Evolutionary conservation across 2,113 vertebrate genomes (phyloP).

Genomic region (Grantiella picta): DNA sequence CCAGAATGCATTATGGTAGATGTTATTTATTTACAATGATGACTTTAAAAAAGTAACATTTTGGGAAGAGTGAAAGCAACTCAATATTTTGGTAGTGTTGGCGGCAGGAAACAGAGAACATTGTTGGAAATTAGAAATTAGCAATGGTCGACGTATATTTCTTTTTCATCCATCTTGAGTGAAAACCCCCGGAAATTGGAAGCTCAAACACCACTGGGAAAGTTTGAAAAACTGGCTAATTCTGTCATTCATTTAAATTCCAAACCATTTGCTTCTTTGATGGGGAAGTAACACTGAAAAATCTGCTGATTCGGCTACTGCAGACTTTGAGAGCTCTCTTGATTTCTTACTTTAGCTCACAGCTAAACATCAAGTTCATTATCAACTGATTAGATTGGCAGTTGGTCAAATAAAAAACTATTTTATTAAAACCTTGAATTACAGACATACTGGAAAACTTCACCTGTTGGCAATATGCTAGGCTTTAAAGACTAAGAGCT

Average conservation of each 20-base stretch:
- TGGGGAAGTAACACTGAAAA: slow-evolving; percentile 52
- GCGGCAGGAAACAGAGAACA: not conserved
- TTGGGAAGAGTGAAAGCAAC: slow-evolving; percentile 27
- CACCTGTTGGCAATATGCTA: not conserved
- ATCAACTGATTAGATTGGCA: slow-evolving; percentile 60
- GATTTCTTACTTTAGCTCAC: slow-evolving; percentile 41
- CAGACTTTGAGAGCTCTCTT: slow-evolving; percentile 45
- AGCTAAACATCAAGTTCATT: slow-evolving; percentile 47
- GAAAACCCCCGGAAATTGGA: not conserved
- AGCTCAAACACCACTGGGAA: not conserved
- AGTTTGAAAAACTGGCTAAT: slow-evolving; percentile 52
- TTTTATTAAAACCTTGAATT: slow-evolving; percentile 36
- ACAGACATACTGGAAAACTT: slow-evolving; percentile 26
- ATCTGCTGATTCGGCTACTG: slow-evolving; percentile 49
- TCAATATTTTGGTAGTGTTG: not conserved
- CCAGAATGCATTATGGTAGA: not conserved
- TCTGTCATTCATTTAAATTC: slow-evolving; percentile 17
- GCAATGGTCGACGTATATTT: slow-evolving; percentile 7
- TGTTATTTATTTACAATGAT: not conserved
- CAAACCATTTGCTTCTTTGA: slow-evolving; percentile 48
- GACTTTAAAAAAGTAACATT: slow-evolving; percentile 9
- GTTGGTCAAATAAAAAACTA: slow-evolving; percentile 46
- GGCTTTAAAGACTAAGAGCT: slow-evolving; percentile 16
- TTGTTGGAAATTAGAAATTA: slow-evolving; percentile 22
- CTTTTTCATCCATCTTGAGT: slow-evolving; percentile 22